These are phyloP conservation scores for Mechanitis mazaeus DNA, from an alignment of 2,888 invertebrate genomes.

Conservation along the genomic window DNA sequence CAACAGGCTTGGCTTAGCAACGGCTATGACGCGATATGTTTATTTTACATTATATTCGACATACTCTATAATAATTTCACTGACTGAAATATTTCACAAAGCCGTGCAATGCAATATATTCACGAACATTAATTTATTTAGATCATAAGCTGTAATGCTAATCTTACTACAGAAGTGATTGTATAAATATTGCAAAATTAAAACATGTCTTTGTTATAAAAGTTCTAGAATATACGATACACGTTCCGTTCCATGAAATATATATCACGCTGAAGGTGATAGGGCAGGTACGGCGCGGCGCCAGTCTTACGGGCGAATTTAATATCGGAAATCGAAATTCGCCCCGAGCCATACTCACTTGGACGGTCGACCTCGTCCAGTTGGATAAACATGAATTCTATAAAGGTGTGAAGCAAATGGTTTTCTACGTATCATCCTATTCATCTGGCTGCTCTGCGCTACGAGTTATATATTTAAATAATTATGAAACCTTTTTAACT, in stretches of 20 bases:
- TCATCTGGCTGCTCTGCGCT: not conserved
- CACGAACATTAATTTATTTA: not conserved
- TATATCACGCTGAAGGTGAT: conserved; percentile 4
- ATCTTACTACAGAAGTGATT: too few relatives aligned
- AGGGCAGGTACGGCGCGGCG: conserved; percentile 2
- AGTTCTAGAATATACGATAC: conserved; percentile 18
- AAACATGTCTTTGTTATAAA: not conserved
- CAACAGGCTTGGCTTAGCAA: conserved; percentile 57
- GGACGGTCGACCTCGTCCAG: conserved; percentile 48
- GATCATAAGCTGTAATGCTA: too few relatives aligned
- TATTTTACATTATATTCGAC: conserved; percentile 61
- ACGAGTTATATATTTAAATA: too few relatives aligned
- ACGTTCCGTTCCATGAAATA: not conserved
- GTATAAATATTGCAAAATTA: too few relatives aligned
- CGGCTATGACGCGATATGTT: conserved; percentile 59
- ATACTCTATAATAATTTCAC: conserved; percentile 69
- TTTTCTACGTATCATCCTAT: conserved; percentile 2
- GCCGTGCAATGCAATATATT: conserved; percentile 28
- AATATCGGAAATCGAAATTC: conserved; percentile 68
- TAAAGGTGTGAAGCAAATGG: not conserved
- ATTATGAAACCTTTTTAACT: not conserved
- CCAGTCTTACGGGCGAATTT: conserved; percentile 49
- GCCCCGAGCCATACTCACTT: conserved; percentile 53
- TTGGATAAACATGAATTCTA: conserved; percentile 11
- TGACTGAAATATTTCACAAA: conserved; percentile 59